Evolutionary conservation across 2,113 vertebrate genomes (phyloP).

Genomic region (Chamaea fasciata): DNA sequence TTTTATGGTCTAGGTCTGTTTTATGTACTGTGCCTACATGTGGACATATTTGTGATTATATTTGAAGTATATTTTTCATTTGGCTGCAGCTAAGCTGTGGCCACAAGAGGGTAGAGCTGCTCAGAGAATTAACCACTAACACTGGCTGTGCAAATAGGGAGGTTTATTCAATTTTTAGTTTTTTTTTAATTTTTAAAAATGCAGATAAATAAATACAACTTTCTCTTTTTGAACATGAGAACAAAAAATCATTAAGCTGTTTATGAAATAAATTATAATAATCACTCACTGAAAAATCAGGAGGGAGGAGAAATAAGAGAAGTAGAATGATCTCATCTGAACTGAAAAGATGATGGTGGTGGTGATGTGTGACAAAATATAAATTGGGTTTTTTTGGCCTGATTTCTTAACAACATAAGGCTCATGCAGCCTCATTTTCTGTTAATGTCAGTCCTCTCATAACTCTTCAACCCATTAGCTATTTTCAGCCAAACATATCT

Average conservation of each 20-base stretch:
- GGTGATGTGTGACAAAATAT: not conserved
- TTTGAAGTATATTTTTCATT: not conserved
- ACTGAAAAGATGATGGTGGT: not conserved
- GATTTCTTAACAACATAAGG: not conserved
- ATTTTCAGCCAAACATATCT: not conserved
- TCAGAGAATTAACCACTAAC: slow-evolving; percentile 13
- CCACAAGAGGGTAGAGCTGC: slow-evolving; percentile 63
- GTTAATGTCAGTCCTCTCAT: not conserved
- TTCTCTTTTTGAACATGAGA: not conserved
- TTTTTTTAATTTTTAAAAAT: not conserved
- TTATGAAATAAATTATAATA: not conserved
- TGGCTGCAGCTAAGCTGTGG: not conserved
- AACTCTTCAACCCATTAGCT: not conserved
- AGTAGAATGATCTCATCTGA: not conserved
- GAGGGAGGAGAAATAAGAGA: not conserved
- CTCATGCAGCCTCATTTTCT: not conserved
- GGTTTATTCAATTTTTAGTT: not conserved
- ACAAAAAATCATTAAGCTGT: not conserved
- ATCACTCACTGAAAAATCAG: not conserved
- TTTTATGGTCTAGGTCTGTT: not conserved
- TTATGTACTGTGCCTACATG: not conserved
- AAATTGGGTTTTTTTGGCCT: not conserved
- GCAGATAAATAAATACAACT: not conserved
- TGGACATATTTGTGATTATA: not conserved
- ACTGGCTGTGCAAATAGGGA: not conserved